Percentiles rank a stretch among this genome's conserved stretches.
Conservation (phyloP, 2,797 vertebrate species). For the Pangasius sanitwongsei region DNA sequence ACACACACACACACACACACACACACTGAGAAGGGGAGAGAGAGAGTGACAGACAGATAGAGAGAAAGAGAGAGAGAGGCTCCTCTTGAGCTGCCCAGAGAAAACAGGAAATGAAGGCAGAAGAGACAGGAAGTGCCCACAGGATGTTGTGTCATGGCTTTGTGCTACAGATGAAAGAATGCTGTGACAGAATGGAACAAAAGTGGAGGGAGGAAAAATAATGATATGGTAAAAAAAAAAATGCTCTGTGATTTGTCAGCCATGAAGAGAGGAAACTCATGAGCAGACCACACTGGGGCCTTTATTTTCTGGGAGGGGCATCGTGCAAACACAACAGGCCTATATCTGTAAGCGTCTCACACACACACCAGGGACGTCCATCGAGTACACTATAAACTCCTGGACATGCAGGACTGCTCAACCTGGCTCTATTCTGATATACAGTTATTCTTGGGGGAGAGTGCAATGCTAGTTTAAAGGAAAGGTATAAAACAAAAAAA, state of each 20-base stretch:
- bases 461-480: neutral
- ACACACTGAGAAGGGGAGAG: no score
- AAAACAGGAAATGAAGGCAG: conserved; percentile 77
- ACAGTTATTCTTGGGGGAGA: conserved; percentile 11
- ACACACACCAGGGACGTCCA: neutral
- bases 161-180: conserved; percentile 55
- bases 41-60: conserved; percentile 7
- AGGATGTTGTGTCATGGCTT: conserved; percentile 75
- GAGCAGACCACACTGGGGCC: neutral
- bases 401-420: neutral
- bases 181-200: conserved; percentile 42
- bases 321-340: neutral
- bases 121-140: conserved; percentile 75
- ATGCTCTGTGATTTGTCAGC: neutral
- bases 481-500: conserved; percentile 4
- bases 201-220: conserved; percentile 40
- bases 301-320: conserved; percentile 10
- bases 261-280: neutral
- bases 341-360: conserved; percentile 4
- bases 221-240: conserved; percentile 1
- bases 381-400: neutral
- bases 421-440: neutral
- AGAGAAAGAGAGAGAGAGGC: conserved; percentile 11
- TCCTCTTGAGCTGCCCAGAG: conserved; percentile 49
- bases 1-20: neutral